Evolutionary conservation across 2,113 vertebrate genomes (phyloP).

Genomic region (Pteruthius melanotis): DNA sequence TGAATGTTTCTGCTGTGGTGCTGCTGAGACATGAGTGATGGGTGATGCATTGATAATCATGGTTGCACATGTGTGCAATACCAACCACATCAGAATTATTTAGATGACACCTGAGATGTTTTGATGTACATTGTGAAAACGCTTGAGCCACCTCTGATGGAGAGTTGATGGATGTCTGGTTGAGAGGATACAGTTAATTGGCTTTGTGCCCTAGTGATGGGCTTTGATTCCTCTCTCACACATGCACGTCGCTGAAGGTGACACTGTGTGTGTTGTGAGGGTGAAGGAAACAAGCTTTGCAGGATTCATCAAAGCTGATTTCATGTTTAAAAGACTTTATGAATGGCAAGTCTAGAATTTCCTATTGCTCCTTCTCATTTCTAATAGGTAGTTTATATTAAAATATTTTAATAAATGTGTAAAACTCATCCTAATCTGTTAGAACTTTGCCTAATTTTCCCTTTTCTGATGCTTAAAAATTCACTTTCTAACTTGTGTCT

Average conservation of each 20-base stretch:
- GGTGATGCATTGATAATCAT: not conserved
- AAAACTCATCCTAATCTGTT: not conserved
- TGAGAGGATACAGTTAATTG: not conserved
- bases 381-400: not conserved
- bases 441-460: not conserved
- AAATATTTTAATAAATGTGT: not conserved
- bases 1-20: not conserved
- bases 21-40: not conserved
- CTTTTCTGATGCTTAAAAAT: not conserved
- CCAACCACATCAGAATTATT: not conserved
- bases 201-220: not conserved
- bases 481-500: not conserved
- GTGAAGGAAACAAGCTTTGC: not conserved
- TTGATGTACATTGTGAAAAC: not conserved
- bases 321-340: not conserved
- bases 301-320: not conserved
- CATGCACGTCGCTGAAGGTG: not conserved
- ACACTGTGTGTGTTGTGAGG: not conserved
- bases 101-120: not conserved
- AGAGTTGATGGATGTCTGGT: not conserved
- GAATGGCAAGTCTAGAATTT: not conserved
- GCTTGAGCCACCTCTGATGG: not conserved
- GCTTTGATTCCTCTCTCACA: not conserved
- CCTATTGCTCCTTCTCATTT: not conserved
- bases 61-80: not conserved